Conservation (phyloP, 2,113 vertebrate species). For the Centropristis striata region DNA sequence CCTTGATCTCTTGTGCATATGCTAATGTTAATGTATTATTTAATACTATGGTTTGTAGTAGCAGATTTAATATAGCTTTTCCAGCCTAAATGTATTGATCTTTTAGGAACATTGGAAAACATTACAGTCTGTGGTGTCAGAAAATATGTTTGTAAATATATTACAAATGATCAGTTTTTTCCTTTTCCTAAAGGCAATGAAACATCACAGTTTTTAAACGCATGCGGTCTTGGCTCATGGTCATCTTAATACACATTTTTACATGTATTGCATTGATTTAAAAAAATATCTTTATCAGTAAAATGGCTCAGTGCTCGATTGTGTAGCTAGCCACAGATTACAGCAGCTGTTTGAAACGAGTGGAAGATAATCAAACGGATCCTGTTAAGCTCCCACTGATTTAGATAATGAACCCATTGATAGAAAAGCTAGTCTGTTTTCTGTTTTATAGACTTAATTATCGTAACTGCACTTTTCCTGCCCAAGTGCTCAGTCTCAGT, state of each 20-base stretch:
- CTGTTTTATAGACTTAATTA: conserved; percentile 38
- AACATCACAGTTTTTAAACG: neutral
- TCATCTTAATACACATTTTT: neutral
- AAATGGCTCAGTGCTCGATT: conserved; percentile 2
- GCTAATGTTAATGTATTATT: neutral
- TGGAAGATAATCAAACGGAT: conserved; percentile 38
- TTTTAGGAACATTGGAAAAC: neutral
- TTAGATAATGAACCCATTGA: conserved; percentile 39
- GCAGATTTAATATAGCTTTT: neutral
- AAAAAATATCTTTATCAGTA: neutral
- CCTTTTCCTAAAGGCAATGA: neutral
- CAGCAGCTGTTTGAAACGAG: conserved; percentile 34
- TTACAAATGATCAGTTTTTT: neutral
- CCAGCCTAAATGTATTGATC: neutral
- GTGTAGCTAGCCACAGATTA: conserved; percentile 31
- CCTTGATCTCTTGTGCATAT: conserved; percentile 2
- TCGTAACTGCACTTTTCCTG: conserved; percentile 19
- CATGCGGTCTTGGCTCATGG: neutral
- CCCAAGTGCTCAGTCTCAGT: conserved; percentile 1
- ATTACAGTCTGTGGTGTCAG: neutral
- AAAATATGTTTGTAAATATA: neutral
- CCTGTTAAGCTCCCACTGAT: conserved; percentile 42
- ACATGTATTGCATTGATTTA: neutral
- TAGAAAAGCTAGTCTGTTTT: conserved; percentile 13
- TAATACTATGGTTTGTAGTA: neutral